Conservation (phyloP, 1,140 invertebrate genomes). For the Leptopilina clavipes region DNA sequence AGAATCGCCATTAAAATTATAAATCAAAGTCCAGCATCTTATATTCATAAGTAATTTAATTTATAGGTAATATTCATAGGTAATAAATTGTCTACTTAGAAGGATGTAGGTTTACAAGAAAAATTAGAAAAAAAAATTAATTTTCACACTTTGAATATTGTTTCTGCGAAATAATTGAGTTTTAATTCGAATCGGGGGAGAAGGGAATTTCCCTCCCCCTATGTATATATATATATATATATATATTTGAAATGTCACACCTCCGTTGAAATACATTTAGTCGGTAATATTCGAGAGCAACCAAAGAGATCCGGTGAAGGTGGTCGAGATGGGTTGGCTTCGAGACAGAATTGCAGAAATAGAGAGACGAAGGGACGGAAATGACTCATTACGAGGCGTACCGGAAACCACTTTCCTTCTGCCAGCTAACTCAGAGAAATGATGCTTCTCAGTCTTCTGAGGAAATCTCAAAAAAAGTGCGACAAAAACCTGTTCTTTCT, state of each 20-base stretch:
- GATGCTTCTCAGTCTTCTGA: slow-evolving; percentile 34
- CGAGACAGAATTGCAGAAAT: slow-evolving; percentile 43
- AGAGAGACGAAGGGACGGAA: slow-evolving; percentile 59
- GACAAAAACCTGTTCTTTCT: slow-evolving; percentile 5
- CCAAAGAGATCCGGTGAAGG: slow-evolving; percentile 51
- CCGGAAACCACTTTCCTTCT: slow-evolving; percentile 68
- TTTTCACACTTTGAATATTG: no score
- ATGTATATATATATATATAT: no score
- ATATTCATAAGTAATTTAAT: no score
- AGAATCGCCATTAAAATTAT: no score
- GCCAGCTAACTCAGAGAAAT: slow-evolving; percentile 41
- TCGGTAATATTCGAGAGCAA: slow-evolving; percentile 55
- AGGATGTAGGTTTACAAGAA: no score
- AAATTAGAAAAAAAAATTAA: no score
- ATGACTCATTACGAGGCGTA: slow-evolving; percentile 68
- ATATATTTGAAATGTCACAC: neutral
- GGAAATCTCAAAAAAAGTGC: slow-evolving; percentile 7
- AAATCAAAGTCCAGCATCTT: no score
- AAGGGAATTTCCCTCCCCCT: neutral
- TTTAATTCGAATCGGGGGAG: neutral
- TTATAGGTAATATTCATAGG: no score
- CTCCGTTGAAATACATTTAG: slow-evolving; percentile 51
- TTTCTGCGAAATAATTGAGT: no score
- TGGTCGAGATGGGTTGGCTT: slow-evolving; percentile 37
- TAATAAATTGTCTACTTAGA: no score